phyloP scores from a whole-genome alignment of 2,113 vertebrate species.

The Sylvicapra grimmia region DNA sequence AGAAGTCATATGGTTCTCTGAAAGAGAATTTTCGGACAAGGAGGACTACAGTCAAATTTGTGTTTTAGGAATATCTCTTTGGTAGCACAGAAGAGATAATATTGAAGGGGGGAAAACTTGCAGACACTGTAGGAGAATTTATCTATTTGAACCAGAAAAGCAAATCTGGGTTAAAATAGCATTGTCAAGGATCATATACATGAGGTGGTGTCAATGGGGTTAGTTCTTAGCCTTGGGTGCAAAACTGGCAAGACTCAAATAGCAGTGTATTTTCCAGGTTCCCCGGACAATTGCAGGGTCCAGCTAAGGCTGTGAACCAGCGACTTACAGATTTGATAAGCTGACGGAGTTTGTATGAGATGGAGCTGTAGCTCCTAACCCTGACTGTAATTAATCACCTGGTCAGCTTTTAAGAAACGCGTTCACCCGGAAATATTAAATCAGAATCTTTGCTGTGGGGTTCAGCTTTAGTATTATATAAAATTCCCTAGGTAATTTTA shows the following conservation, averaged over 20 bases:
- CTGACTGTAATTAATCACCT: not conserved
- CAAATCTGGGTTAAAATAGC: not conserved
- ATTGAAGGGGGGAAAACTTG: not conserved
- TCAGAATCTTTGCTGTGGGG: not conserved
- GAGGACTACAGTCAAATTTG: not conserved
- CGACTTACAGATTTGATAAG: not conserved
- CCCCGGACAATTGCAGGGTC: not conserved
- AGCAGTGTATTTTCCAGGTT: not conserved
- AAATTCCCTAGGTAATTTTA: not conserved
- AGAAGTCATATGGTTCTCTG: not conserved
- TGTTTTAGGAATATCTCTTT: not conserved
- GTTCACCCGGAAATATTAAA: not conserved
- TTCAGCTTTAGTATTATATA: not conserved
- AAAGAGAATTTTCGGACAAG: not conserved
- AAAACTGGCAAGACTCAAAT: not conserved
- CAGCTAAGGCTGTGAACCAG: not conserved
- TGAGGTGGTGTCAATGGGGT: fast-evolving
- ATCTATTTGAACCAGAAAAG: not conserved
- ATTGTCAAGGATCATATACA: not conserved
- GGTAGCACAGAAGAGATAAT: not conserved
- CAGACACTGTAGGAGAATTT: not conserved
- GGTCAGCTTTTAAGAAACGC: not conserved
- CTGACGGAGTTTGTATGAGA: no score
- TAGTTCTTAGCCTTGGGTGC: not conserved
- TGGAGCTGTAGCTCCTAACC: not conserved